Conservation (phyloP, 2,113 vertebrate genomes). For the Erythrocercus mccallii region DNA sequence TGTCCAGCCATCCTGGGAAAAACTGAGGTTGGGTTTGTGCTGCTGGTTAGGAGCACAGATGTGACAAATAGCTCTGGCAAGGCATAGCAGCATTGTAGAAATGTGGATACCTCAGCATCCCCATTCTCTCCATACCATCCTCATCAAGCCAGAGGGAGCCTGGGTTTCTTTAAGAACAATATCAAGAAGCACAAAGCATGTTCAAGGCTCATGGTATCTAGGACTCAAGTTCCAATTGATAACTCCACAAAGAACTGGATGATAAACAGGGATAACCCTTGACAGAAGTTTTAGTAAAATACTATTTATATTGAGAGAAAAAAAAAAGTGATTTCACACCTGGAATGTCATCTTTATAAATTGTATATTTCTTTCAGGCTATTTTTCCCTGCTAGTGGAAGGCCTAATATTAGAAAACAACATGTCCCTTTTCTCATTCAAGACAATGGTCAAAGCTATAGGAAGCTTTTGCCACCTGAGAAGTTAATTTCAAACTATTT, state of each 20-base stretch:
- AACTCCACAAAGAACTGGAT: neutral
- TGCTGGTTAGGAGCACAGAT: accelerated
- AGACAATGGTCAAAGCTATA: neutral
- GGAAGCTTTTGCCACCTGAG: neutral
- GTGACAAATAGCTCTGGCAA: neutral
- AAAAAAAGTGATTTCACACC: neutral
- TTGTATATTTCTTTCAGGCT: neutral
- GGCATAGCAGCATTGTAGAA: accelerated
- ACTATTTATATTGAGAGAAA: neutral
- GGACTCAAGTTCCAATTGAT: neutral
- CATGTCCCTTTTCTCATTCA: neutral
- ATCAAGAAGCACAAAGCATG: neutral
- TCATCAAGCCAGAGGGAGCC: neutral
- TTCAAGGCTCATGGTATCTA: neutral
- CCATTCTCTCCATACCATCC: neutral
- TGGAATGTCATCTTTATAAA: neutral
- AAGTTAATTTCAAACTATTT: neutral
- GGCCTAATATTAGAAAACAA: neutral
- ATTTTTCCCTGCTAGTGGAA: neutral
- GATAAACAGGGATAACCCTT: neutral
- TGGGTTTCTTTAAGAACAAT: neutral
- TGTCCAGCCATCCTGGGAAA: neutral
- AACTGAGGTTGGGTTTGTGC: neutral
- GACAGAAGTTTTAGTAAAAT: neutral
- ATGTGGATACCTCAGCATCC: neutral